Conservation (phyloP, 2,113 vertebrate species). For the Suncus etruscus region DNA sequence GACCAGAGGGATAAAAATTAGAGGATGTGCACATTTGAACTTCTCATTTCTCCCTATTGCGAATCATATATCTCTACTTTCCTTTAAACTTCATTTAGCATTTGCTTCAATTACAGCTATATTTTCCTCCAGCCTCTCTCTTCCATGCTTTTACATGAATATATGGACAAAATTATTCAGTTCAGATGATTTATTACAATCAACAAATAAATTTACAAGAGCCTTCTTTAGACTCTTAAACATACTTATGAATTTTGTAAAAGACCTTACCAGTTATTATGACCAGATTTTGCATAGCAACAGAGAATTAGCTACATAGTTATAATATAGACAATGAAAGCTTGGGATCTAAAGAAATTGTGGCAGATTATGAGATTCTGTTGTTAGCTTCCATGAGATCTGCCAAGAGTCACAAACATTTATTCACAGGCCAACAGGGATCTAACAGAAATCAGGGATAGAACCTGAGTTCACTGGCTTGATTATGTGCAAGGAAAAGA, state of each 20-base stretch:
- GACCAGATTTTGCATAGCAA: background rate
- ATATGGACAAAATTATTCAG: background rate
- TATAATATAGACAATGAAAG: background rate
- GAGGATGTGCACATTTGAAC: background rate
- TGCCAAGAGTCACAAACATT: background rate
- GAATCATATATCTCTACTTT: background rate
- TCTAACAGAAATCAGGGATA: too few species aligned
- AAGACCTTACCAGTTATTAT: background rate
- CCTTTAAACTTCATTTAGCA: constrained; percentile 8
- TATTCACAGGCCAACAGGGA: too few species aligned
- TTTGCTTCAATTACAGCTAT: constrained; percentile 48
- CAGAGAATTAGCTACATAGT: background rate
- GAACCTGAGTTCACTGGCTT: too few species aligned
- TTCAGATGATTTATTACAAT: constrained; percentile 6
- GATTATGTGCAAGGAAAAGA: too few species aligned
- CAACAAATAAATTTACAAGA: background rate
- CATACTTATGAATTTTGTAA: constrained; percentile 25
- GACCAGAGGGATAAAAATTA: constrained; percentile 3
- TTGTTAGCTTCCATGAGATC: background rate
- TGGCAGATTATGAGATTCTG: background rate
- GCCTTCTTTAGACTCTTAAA: background rate
- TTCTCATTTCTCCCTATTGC: background rate
- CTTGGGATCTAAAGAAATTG: too few species aligned
- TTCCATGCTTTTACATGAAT: background rate
- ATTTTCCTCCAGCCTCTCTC: background rate